Conservation (phyloP, 1,140 invertebrate genomes). For the Schlechtendalia chinensis region DNA sequence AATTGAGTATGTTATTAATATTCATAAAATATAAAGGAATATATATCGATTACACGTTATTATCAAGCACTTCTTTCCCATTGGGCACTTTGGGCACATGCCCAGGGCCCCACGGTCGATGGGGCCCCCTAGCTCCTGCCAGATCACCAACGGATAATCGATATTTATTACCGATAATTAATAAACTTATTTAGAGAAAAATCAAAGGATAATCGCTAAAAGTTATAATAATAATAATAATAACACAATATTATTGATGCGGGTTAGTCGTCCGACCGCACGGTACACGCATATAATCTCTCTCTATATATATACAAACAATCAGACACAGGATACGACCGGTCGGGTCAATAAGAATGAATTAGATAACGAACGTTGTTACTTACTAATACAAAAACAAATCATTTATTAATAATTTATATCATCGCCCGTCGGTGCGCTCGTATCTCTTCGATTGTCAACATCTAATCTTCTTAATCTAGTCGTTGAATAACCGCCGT, state of each 20-base stretch:
- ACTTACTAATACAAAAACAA: no score
- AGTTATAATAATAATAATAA: constrained; percentile 15
- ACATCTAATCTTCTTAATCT: constrained; percentile 12
- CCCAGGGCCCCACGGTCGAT: constrained; percentile 13
- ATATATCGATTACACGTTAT: no score
- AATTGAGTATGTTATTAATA: no score
- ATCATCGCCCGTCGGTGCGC: neutral
- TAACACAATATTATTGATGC: neutral
- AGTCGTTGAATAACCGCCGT: neutral
- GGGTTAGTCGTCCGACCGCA: constrained; percentile 8
- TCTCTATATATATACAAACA: constrained; percentile 9
- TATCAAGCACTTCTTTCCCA: constrained; percentile 15
- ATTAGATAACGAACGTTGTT: constrained; percentile 13
- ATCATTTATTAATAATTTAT: no score
- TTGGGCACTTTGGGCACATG: constrained; percentile 34
- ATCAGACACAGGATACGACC: constrained; percentile 2
- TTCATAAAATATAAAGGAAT: no score
- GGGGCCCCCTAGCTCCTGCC: neutral
- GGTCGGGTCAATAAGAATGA: neutral
- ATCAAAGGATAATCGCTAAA: constrained; percentile 20
- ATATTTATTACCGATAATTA: constrained; percentile 21
- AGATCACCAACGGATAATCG: constrained; percentile 30
- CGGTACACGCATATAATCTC: neutral
- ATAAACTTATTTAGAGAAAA: constrained; percentile 18
- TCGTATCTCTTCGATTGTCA: constrained; percentile 5